A percentile compares a stretch with the other conserved stretches of the same genome.
Evolutionary conservation across 1,140 invertebrate genomes (phyloP).

Genomic region (Zaprionus tsacasi): DNA sequence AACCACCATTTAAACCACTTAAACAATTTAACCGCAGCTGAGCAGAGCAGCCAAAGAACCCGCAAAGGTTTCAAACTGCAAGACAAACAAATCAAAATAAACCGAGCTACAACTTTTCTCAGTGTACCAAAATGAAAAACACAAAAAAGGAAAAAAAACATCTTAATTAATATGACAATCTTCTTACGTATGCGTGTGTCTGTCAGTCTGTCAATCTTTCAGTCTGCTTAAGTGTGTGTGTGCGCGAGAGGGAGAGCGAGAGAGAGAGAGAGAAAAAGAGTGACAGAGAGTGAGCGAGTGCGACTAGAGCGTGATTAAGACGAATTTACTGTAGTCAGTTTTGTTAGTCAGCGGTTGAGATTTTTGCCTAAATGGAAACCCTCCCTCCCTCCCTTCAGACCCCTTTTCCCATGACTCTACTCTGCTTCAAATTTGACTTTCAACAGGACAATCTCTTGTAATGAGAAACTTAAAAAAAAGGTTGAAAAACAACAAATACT

Average conservation of each 20-base stretch:
- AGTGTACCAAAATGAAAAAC: slow-evolving; percentile 40
- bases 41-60: slow-evolving; percentile 41
- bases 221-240: slow-evolving; percentile 13
- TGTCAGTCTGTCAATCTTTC: slow-evolving; percentile 16
- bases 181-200: slow-evolving; percentile 47
- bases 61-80: slow-evolving; percentile 67
- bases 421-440: slow-evolving; percentile 47
- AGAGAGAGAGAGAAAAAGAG: slow-evolving; percentile 32
- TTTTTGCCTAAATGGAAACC: slow-evolving; percentile 18
- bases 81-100: slow-evolving; percentile 26
- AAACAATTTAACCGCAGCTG: slow-evolving; percentile 25
- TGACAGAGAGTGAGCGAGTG: slow-evolving; percentile 37
- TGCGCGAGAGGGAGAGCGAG: not conserved
- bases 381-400: not conserved
- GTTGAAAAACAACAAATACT: slow-evolving; percentile 44
- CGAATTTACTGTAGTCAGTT: slow-evolving; percentile 78
- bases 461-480: slow-evolving; percentile 51
- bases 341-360: slow-evolving; percentile 42
- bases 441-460: slow-evolving; percentile 77
- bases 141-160: slow-evolving; percentile 29
- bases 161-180: slow-evolving; percentile 71
- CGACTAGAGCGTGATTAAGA: slow-evolving; percentile 77
- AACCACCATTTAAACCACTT: slow-evolving; percentile 35
- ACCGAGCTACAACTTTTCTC: slow-evolving; percentile 41
- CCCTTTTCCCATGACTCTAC: not conserved